phyloP scores from a whole-genome alignment of 2,113 vertebrate genomes.

The Microtus pennsylvanicus region DNA sequence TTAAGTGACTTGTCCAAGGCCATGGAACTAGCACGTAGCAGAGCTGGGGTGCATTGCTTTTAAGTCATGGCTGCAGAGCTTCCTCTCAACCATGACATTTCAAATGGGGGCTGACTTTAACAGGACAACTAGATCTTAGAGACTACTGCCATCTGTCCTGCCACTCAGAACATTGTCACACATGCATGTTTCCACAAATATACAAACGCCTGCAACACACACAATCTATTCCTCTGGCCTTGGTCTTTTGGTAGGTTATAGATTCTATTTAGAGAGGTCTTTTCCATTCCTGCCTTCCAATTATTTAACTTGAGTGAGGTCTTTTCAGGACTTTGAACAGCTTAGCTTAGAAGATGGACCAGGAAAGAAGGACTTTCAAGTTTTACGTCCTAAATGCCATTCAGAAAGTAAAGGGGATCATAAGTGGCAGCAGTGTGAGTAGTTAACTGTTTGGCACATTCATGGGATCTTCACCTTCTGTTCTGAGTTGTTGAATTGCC shows the following conservation, averaged over 20 bases:
- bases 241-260: neutral
- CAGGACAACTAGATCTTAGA: neutral
- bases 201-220: rapidly evolving
- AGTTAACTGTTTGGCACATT: rapidly evolving
- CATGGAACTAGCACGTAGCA: neutral
- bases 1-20: neutral
- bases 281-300: neutral
- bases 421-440: rapidly evolving
- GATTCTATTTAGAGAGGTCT: neutral
- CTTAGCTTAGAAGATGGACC: neutral
- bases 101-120: neutral
- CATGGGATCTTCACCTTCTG: conserved; percentile 88
- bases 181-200: neutral
- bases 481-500: conserved; percentile 94
- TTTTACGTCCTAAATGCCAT: neutral
- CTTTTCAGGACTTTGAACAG: neutral
- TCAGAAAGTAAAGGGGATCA: neutral
- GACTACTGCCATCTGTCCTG: rapidly evolving
- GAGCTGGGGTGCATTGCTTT: rapidly evolving
- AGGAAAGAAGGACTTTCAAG: neutral
- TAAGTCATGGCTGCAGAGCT: neutral
- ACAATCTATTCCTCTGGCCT: neutral
- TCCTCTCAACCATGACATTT: rapidly evolving
- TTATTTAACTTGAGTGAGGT: neutral
- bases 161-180: neutral